Evolutionary conservation across 2,888 invertebrate genomes (phyloP).

Genomic region (Apodemia mormo): DNA sequence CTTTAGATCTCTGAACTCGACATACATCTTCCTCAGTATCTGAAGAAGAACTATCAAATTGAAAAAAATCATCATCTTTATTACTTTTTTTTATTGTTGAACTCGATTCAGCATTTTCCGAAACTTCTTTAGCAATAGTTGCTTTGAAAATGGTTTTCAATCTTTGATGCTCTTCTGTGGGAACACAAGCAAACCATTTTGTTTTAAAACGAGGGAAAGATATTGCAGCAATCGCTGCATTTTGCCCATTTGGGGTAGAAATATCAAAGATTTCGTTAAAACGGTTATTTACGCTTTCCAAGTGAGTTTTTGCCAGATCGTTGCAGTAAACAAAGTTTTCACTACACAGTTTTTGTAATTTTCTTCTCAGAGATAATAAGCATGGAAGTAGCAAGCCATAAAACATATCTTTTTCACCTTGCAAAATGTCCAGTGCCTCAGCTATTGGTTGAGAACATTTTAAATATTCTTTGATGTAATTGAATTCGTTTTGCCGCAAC

Average conservation of each 20-base stretch:
- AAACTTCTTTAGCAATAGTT: slow-evolving; percentile 26
- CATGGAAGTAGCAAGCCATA: background rate
- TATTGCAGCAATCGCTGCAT: background rate
- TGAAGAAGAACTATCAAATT: slow-evolving; percentile 28
- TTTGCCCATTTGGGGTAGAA: background rate
- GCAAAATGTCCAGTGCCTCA: background rate
- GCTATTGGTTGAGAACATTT: background rate
- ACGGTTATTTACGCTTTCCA: background rate
- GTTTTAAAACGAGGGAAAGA: background rate
- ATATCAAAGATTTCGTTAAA: background rate
- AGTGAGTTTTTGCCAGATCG: background rate
- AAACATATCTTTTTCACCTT: background rate
- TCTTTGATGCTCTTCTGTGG: slow-evolving; percentile 26
- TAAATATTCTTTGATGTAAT: background rate
- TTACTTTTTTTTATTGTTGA: slow-evolving; percentile 15
- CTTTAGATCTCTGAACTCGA: slow-evolving; percentile 29
- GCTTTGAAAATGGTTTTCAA: slow-evolving; percentile 29
- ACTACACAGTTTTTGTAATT: background rate
- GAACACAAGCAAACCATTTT: slow-evolving; percentile 30
- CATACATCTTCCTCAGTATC: slow-evolving; percentile 26
- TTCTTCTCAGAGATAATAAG: background rate
- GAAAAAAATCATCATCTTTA: slow-evolving; percentile 28
- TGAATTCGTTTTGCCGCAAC: background rate
- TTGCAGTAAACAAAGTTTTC: background rate
- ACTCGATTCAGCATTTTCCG: slow-evolving; percentile 17